These are phyloP conservation scores for Eretmocerus hayati DNA, from an alignment of 2,888 invertebrate genomes.

Conservation along the genomic window DNA sequence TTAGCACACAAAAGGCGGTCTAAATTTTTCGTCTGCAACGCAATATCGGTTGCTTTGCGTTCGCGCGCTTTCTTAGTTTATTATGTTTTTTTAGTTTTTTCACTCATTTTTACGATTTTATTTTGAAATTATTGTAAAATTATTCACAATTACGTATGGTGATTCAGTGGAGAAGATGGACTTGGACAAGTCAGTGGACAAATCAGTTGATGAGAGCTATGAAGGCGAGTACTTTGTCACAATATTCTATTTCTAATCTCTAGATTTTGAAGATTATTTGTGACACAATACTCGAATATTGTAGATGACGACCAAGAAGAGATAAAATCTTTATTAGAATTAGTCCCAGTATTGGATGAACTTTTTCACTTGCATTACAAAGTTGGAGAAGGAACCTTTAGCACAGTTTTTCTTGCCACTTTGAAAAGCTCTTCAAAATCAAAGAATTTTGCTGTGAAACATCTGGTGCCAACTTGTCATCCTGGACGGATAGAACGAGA, in stretches of 20 bases:
- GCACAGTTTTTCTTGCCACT: slow-evolving; percentile 75
- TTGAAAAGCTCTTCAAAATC: slow-evolving; percentile 50
- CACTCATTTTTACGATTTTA: not conserved
- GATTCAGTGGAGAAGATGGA: slow-evolving; percentile 4
- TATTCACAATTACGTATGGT: not conserved
- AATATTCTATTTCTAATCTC: too few species aligned
- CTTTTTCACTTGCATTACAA: slow-evolving; percentile 63
- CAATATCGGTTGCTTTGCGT: too few species aligned
- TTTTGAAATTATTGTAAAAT: slow-evolving; percentile 2
- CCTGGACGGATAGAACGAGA: slow-evolving; percentile 76
- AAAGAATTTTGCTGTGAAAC: slow-evolving; percentile 73
- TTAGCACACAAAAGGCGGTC: too few species aligned
- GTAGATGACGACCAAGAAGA: slow-evolving; percentile 3
- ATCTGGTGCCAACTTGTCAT: slow-evolving; percentile 80
- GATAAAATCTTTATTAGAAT: slow-evolving; percentile 41
- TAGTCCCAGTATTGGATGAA: slow-evolving; percentile 57
- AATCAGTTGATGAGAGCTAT: slow-evolving; percentile 7
- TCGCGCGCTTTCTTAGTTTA: slow-evolving; percentile 18
- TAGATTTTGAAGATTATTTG: too few species aligned
- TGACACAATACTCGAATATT: too few species aligned
- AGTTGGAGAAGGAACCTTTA: slow-evolving; percentile 81
- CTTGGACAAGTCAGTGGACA: slow-evolving; percentile 5
- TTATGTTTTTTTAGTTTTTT: slow-evolving; percentile 1
- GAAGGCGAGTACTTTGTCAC: slow-evolving; percentile 14
- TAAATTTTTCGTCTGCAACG: too few species aligned